A percentile compares a stretch with the other conserved stretches of the same genome.
phyloP scores from a whole-genome alignment of 2,797 vertebrate species.

The Sebastes variabilis region DNA sequence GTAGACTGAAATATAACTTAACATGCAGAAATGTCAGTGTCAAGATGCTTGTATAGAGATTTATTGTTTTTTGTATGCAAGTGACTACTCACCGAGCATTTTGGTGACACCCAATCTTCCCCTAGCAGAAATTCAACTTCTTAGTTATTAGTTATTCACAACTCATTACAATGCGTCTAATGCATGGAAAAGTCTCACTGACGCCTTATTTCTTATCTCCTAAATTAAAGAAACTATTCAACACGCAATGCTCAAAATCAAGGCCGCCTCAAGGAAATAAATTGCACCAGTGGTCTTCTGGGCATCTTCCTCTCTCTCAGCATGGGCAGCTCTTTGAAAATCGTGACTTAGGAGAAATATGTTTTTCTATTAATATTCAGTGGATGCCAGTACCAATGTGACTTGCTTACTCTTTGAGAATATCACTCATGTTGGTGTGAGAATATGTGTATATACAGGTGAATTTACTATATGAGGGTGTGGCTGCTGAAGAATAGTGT shows the following conservation, averaged over 20 bases:
- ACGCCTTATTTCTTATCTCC: slow-evolving; percentile 14
- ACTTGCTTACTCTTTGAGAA: not conserved
- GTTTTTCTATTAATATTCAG: slow-evolving; percentile 38
- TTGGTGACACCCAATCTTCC: not conserved
- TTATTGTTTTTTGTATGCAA: not conserved
- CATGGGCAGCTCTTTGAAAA: slow-evolving; percentile 35
- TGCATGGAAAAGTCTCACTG: slow-evolving; percentile 12
- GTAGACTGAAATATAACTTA: not conserved
- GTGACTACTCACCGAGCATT: not conserved
- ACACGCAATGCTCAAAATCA: slow-evolving; percentile 35
- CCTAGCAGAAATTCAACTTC: not conserved
- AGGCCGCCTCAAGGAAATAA: slow-evolving; percentile 30
- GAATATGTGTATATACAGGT: not conserved
- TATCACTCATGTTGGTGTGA: not conserved
- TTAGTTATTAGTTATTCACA: not conserved
- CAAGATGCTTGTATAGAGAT: not conserved
- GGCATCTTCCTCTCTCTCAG: slow-evolving; percentile 5
- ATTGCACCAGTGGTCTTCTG: not conserved
- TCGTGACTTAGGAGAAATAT: slow-evolving; percentile 12
- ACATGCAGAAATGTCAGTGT: not conserved
- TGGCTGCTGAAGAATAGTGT: not conserved
- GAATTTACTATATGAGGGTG: not conserved
- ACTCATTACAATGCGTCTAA: not conserved
- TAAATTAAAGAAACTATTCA: slow-evolving; percentile 47
- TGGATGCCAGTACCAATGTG: slow-evolving; percentile 8